Conservation (phyloP, 2,113 vertebrate genomes). For the Plestiodon gilberti region DNA sequence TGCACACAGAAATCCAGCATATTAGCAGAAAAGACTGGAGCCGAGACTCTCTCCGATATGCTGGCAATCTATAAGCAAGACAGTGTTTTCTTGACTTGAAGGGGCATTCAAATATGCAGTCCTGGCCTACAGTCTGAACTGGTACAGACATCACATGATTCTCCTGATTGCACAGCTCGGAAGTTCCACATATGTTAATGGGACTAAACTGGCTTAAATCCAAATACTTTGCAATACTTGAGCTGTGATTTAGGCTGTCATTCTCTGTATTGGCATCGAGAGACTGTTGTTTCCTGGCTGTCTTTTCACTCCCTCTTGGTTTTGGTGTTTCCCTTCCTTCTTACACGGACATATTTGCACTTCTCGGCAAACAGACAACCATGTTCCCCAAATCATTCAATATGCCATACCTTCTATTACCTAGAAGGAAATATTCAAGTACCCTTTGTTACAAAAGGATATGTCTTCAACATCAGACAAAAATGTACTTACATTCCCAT, state of each 20-base stretch:
- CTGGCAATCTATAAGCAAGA: not conserved
- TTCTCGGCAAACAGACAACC: not conserved
- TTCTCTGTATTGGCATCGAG: not conserved
- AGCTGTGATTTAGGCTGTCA: not conserved
- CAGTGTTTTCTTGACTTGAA: not conserved
- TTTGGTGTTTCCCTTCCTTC: not conserved
- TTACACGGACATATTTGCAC: not conserved
- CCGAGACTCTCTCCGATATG: not conserved
- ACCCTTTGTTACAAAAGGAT: conserved; percentile 25
- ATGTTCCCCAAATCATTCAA: fast-evolving
- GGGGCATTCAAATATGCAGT: not conserved
- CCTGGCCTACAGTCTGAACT: not conserved
- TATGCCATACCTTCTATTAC: fast-evolving
- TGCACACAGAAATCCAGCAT: not conserved
- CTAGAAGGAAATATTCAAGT: not conserved
- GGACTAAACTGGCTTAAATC: not conserved
- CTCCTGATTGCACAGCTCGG: not conserved
- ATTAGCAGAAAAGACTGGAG: not conserved
- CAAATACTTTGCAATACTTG: not conserved
- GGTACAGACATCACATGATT: too few species aligned
- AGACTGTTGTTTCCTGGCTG: not conserved
- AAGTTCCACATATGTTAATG: not conserved
- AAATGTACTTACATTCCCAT: conserved; percentile 48
- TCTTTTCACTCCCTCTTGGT: not conserved
- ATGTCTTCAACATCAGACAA: conserved; percentile 27